These are phyloP conservation scores for Eospalax fontanierii DNA, from an alignment of 2,797 vertebrate genomes.

Conservation along the genomic window DNA sequence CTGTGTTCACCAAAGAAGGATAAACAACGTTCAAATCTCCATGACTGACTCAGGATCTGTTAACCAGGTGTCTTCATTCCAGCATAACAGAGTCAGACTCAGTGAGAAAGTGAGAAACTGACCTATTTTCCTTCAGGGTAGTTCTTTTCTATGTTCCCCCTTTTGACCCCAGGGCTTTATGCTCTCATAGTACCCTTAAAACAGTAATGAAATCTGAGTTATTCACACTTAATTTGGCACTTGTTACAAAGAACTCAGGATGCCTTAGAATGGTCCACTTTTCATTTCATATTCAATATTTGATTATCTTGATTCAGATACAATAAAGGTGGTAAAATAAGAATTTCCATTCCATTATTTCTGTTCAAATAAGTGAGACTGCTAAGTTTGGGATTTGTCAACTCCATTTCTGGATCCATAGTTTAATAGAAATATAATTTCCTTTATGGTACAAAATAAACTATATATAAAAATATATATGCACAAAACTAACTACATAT, in stretches of 20 bases:
- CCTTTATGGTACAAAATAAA: background rate
- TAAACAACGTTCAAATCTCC: background rate
- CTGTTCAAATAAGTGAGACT: background rate
- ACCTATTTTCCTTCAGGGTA: background rate
- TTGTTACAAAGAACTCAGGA: background rate
- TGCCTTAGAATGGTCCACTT: background rate
- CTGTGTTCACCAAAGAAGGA: background rate
- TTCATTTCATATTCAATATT: background rate
- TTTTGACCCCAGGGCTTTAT: background rate
- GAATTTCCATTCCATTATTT: background rate
- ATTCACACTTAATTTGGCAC: background rate
- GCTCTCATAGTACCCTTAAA: background rate
- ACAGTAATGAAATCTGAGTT: slow-evolving; percentile 17
- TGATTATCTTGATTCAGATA: background rate
- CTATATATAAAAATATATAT: background rate
- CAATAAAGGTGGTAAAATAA: background rate
- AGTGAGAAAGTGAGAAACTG: background rate
- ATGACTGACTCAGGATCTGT: background rate
- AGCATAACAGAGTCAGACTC: background rate
- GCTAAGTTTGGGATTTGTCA: background rate
- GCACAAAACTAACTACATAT: no score
- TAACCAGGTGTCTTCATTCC: background rate
- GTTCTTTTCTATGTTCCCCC: background rate
- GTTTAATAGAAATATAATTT: background rate
- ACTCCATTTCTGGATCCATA: background rate